phyloP scores from a whole-genome alignment of 2,797 vertebrate genomes.

The Helarctos malayanus region DNA sequence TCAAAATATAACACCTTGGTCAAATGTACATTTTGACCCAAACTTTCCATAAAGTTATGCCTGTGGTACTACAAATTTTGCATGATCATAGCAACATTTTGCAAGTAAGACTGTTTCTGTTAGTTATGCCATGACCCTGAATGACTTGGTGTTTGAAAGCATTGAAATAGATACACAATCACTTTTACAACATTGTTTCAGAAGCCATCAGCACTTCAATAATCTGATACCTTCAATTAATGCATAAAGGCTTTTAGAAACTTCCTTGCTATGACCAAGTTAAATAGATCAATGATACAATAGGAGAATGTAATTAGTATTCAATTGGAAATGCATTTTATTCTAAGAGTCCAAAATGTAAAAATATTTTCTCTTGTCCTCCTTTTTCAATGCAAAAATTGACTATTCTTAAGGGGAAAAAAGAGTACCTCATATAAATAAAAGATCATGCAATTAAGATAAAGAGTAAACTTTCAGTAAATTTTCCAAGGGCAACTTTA shows the following conservation, averaged over 20 bases:
- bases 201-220: neutral
- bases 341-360: neutral
- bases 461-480: neutral
- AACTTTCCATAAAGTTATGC: neutral
- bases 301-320: neutral
- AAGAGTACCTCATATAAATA: neutral
- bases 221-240: neutral
- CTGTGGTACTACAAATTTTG: neutral
- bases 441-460: neutral
- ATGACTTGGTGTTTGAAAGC: neutral
- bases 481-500: neutral
- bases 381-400: neutral
- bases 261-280: neutral
- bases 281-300: neutral
- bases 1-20: neutral
- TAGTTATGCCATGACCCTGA: neutral
- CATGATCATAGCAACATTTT: neutral
- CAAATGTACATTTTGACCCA: neutral
- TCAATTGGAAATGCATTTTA: neutral
- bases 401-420: neutral
- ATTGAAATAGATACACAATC: neutral
- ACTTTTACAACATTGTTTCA: neutral
- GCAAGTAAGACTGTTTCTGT: neutral
- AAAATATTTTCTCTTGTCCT: neutral
- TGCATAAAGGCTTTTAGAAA: neutral